Conservation (phyloP, 2,888 invertebrate genomes). For the Drosophila emarginata region DNA sequence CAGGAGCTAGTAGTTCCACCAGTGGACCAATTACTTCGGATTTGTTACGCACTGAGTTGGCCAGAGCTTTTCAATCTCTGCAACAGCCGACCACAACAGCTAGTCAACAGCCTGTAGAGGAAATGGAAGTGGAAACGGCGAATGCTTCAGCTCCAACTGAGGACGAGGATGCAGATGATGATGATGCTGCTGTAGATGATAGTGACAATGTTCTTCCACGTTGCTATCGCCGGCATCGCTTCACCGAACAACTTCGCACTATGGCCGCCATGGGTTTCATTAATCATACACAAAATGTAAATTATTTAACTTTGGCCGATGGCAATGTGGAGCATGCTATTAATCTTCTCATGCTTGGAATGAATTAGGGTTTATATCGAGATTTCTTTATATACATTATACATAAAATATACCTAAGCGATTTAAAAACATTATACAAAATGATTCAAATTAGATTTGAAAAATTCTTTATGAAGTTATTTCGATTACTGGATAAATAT, state of each 20-base stretch:
- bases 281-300: slow-evolving; percentile 92
- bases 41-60: slow-evolving; percentile 89
- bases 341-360: slow-evolving; percentile 89
- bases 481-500: background rate
- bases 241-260: slow-evolving; percentile 86
- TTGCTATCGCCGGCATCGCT: slow-evolving; percentile 78
- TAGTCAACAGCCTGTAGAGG: slow-evolving; percentile 34
- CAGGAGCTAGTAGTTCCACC: slow-evolving; percentile 21
- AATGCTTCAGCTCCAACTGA: slow-evolving; percentile 29
- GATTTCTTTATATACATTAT: slow-evolving; percentile 25
- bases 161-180: slow-evolving; percentile 57
- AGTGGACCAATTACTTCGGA: slow-evolving; percentile 86
- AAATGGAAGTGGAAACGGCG: slow-evolving; percentile 52
- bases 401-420: slow-evolving; percentile 46
- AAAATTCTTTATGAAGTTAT: background rate
- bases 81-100: slow-evolving; percentile 35
- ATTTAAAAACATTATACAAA: slow-evolving; percentile 33
- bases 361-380: slow-evolving; percentile 59
- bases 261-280: slow-evolving; percentile 96
- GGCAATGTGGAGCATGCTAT: slow-evolving; percentile 96
- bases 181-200: slow-evolving; percentile 51
- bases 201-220: slow-evolving; percentile 73
- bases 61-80: slow-evolving; percentile 58
- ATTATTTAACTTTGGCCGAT: slow-evolving; percentile 89
- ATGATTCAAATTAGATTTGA: background rate